Evolutionary conservation across 2,888 invertebrate species (phyloP).

Genomic region (Ferrisia virgata): DNA sequence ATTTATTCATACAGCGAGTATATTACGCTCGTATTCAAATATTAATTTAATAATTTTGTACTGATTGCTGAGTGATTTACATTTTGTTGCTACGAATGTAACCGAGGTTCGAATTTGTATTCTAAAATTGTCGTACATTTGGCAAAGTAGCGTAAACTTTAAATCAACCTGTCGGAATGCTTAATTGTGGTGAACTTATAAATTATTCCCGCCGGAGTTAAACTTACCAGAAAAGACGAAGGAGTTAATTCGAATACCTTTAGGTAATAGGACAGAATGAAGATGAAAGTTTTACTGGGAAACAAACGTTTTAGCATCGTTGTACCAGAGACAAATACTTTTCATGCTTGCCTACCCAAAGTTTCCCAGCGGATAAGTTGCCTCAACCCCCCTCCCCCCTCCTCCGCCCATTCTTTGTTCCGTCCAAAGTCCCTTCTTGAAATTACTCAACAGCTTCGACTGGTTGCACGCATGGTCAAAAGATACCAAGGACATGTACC

Average conservation of each 20-base stretch:
- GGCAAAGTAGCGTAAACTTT: slow-evolving; percentile 34
- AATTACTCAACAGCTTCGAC: neutral
- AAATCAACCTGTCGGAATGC: slow-evolving; percentile 41
- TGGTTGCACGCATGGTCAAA: too few species aligned
- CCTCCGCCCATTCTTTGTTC: neutral
- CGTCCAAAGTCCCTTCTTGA: neutral
- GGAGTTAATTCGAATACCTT: slow-evolving; percentile 33
- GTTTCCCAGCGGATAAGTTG: neutral
- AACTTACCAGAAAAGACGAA: slow-evolving; percentile 37
- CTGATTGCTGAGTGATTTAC: slow-evolving; percentile 23
- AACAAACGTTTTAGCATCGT: slow-evolving; percentile 10
- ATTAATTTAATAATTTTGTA: slow-evolving; percentile 27
- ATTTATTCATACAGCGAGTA: slow-evolving; percentile 17
- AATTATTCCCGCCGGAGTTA: slow-evolving; percentile 33
- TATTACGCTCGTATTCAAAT: slow-evolving; percentile 19
- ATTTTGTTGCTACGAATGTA: slow-evolving; percentile 11
- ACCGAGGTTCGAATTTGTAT: slow-evolving; percentile 21
- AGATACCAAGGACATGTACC: too few species aligned
- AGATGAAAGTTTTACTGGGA: slow-evolving; percentile 8
- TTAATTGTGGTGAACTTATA: slow-evolving; percentile 40
- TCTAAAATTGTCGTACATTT: slow-evolving; percentile 28
- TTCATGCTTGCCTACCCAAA: neutral
- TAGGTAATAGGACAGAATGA: slow-evolving; percentile 31
- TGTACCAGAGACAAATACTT: slow-evolving; percentile 10
- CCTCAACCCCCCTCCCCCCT: too few species aligned